These are phyloP conservation scores for Edolisoma coerulescens DNA, from an alignment of 2,113 vertebrate species.

Conservation along the genomic window DNA sequence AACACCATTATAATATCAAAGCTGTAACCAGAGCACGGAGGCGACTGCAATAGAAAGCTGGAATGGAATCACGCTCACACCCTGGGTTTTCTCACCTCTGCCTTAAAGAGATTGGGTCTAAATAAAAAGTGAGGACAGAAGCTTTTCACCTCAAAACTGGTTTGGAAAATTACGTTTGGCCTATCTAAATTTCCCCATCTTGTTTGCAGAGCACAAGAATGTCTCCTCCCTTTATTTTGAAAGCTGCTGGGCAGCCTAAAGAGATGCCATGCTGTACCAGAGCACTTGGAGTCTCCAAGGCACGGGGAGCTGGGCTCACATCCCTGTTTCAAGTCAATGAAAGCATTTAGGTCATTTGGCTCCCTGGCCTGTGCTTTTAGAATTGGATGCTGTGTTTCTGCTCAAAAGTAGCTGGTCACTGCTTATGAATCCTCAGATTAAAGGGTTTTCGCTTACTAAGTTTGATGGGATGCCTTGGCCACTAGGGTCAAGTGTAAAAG, in stretches of 20 bases:
- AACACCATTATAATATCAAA: slow-evolving; percentile 37
- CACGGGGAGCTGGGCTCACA: rapidly evolving
- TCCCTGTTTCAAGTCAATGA: background rate
- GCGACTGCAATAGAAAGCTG: background rate
- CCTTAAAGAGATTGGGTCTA: slow-evolving; percentile 20
- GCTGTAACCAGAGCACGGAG: background rate
- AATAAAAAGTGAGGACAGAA: slow-evolving; percentile 29
- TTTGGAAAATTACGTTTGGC: background rate
- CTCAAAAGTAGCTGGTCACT: background rate
- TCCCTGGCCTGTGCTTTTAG: background rate
- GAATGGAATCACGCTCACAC: background rate
- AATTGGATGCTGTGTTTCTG: background rate
- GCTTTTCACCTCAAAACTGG: background rate
- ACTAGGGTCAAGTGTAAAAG: background rate
- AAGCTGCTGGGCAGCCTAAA: background rate
- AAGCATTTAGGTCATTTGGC: background rate
- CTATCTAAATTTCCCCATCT: background rate
- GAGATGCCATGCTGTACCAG: rapidly evolving
- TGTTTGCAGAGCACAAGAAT: background rate
- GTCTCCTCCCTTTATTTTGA: background rate
- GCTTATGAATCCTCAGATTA: background rate
- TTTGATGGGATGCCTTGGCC: background rate
- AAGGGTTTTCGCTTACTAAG: background rate
- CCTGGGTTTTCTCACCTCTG: background rate
- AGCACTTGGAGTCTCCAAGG: background rate